Evolutionary conservation across 2,113 vertebrate genomes (phyloP).

Genomic region (Anoura caudifer): DNA sequence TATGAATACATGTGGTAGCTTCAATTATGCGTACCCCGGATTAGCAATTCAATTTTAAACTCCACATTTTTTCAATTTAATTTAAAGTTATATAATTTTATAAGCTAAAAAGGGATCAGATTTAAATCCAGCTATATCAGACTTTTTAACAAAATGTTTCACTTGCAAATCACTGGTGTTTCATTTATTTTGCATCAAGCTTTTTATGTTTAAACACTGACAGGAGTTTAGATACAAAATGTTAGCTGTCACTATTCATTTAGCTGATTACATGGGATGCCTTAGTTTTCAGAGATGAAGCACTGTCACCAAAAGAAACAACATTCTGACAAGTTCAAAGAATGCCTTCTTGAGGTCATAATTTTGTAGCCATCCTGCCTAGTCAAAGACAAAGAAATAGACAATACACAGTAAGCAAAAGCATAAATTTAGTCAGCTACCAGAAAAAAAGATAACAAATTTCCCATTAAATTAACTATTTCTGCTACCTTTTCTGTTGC

Average conservation of each 20-base stretch:
- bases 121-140: slow-evolving; percentile 77
- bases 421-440: slow-evolving; percentile 34
- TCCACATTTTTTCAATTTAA: slow-evolving; percentile 73
- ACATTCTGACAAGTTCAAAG: slow-evolving; percentile 84
- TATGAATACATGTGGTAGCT: slow-evolving; percentile 64
- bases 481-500: slow-evolving; percentile 17
- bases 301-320: slow-evolving; percentile 84
- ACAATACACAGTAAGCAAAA: slow-evolving; percentile 54
- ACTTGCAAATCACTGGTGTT: slow-evolving; percentile 81
- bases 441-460: slow-evolving; percentile 19
- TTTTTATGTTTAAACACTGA: slow-evolving; percentile 86
- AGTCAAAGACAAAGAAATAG: slow-evolving; percentile 71
- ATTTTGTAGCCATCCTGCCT: slow-evolving; percentile 77
- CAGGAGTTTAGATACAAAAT: slow-evolving; percentile 88
- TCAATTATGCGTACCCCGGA: slow-evolving; percentile 55
- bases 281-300: slow-evolving; percentile 84
- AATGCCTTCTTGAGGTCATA: slow-evolving; percentile 82
- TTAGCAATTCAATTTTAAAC: slow-evolving; percentile 73
- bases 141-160: slow-evolving; percentile 84
- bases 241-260: slow-evolving; percentile 87
- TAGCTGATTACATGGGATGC: slow-evolving; percentile 85
- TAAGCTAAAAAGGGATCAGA: slow-evolving; percentile 71
- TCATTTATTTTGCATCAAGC: slow-evolving; percentile 87
- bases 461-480: slow-evolving; percentile 52
- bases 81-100: slow-evolving; percentile 73